Evolutionary conservation across 2,888 invertebrate species (phyloP).

Genomic region (Tachina grossa): DNA sequence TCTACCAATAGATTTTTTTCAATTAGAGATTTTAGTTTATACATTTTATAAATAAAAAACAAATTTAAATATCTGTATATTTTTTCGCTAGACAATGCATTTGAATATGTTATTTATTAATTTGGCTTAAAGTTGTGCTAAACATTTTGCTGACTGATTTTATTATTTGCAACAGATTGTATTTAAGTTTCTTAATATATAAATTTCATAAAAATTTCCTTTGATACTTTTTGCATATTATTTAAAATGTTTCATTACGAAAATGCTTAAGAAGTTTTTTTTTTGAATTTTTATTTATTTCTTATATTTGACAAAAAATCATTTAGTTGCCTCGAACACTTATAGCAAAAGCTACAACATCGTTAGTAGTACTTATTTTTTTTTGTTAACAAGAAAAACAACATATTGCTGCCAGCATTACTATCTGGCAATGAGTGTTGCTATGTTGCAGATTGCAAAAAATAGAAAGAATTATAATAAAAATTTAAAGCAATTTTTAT

Average conservation of each 20-base stretch:
- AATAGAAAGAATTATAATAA: not conserved
- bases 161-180: no score
- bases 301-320: conserved; percentile 39
- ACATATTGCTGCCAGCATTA: conserved; percentile 45
- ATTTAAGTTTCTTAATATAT: no score
- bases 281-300: conserved; percentile 5
- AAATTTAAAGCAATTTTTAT: no score
- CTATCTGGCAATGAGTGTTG: conserved; percentile 52
- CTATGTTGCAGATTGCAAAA: conserved; percentile 36
- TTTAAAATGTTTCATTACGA: conserved; percentile 27
- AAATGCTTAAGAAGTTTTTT: conserved; percentile 11
- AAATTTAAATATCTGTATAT: no score
- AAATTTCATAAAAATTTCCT: no score
- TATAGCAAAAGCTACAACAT: conserved; percentile 55
- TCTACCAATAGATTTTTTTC: no score
- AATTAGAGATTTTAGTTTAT: no score
- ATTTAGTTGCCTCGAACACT: conserved; percentile 54
- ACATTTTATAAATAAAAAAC: no score
- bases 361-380: conserved; percentile 37
- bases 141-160: no score
- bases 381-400: conserved; percentile 38
- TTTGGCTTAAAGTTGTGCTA: no score
- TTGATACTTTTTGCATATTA: conserved; percentile 20
- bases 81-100: no score
- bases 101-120: no score